phyloP scores from a whole-genome alignment of 2,888 invertebrate genomes.

The Tortricodes alternella region DNA sequence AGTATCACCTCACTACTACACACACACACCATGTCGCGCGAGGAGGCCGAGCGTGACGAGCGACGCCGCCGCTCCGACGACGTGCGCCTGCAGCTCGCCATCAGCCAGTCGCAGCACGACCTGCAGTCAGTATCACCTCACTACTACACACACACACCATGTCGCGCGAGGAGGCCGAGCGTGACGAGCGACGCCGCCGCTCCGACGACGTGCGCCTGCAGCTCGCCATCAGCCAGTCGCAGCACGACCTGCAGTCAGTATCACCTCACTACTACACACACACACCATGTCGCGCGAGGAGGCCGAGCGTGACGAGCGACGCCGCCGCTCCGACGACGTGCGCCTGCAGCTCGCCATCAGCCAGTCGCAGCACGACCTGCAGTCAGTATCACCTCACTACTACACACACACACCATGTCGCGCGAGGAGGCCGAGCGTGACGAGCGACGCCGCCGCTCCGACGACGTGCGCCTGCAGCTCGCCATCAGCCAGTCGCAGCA shows the following conservation, averaged over 20 bases:
- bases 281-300: conserved; percentile 96
- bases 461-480: too few species aligned
- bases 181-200: conserved; percentile 95
- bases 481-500: too few species aligned
- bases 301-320: too few species aligned
- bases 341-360: too few species aligned
- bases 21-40: conserved; percentile 92
- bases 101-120: conserved; percentile 97
- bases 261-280: not conserved
- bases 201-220: conserved; percentile 98
- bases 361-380: too few species aligned
- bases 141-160: conserved; percentile 81
- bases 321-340: too few species aligned
- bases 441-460: too few species aligned
- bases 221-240: conserved; percentile 96
- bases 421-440: too few species aligned
- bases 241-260: conserved; percentile 94
- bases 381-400: too few species aligned
- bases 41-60: conserved; percentile 99
- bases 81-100: conserved; percentile 96
- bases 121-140: conserved; percentile 86
- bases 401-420: too few species aligned
- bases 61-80: conserved; percentile 97
- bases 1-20: conserved; percentile 47
- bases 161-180: conserved; percentile 99